Evolutionary conservation across 2,113 vertebrate species (phyloP), one percentile per base, ranked within the genome.

Genomic region (Nicator chloris): DNA sequence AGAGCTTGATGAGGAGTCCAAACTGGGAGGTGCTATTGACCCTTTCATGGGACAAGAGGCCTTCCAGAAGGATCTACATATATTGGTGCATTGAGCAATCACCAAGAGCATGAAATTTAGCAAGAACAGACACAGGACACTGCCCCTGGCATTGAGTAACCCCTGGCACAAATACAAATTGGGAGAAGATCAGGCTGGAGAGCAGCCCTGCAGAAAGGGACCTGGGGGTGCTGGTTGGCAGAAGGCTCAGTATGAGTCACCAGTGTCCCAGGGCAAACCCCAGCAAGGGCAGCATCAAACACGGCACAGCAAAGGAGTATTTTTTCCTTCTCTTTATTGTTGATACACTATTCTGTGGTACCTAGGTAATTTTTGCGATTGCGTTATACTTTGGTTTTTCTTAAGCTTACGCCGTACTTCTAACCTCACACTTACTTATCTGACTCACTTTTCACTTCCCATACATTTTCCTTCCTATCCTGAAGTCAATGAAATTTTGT

Each of bases 91-190:
- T 1, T 68, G 42, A 53, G 6, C 21, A 45, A 40, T 31, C 24
- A 57, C 45, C 33, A 82, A 5, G 10, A 10, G 4, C 11, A 47
- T 13, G 9, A 44, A 47, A 49, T 24, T 21, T 59, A 75, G 42
- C 4, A 20, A 45, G 16, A 26, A 20, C 14, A 78, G 27, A 51
- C 24, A 21, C 4, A 4, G 7, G 19, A 37, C 3, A 23, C n/a
- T 69, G 31, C 5, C 27, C 27, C 9, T 31, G 8, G 24, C 23
- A 53, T 9, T 22, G 15, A 44, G 11, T 9, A 70, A 49, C 6
- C 2, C 6, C 2, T 15, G 17, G 6, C 10, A 44, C 39, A 49
- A 77, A 21, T 3, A 39, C 4, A 26, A 61, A 31, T 0, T 6
- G 9, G 35, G 35, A 50, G 27, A 6, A 35, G n/a, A n/a, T 26